Conservation (phyloP, 2,888 invertebrate genomes). For the Caenorhabditis drosophilae region DNA sequence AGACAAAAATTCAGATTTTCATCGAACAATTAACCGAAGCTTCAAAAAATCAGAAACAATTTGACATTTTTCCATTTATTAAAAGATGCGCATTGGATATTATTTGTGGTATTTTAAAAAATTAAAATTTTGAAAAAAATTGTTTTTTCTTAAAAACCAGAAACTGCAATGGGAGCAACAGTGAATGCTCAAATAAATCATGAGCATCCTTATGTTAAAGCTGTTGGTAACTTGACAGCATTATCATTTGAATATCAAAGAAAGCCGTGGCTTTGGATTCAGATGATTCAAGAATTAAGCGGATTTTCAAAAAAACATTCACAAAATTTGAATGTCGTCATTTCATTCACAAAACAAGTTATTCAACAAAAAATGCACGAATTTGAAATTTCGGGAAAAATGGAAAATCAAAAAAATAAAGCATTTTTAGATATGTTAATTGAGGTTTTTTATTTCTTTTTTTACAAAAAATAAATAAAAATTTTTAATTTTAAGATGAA, state of each 20-base stretch:
- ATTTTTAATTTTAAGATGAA: conserved; percentile 66
- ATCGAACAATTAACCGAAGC: conserved; percentile 34
- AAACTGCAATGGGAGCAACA: conserved; percentile 64
- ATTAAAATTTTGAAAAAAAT: background rate
- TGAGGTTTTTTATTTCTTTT: no score
- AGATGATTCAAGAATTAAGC: conserved; percentile 75
- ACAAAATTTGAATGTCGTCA: conserved; percentile 44
- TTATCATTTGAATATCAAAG: conserved; percentile 48
- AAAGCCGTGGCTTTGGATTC: conserved; percentile 74
- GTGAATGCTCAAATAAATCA: conserved; percentile 55
- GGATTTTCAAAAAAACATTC: conserved; percentile 66
- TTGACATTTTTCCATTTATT: conserved; percentile 72
- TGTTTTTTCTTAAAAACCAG: conserved; percentile 49
- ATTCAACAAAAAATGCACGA: conserved; percentile 18
- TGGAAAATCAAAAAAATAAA: conserved; percentile 26
- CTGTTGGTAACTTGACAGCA: conserved; percentile 51
- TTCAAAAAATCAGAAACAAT: conserved; percentile 39
- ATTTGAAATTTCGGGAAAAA: conserved; percentile 14
- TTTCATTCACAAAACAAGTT: conserved; percentile 50
- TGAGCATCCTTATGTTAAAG: conserved; percentile 55
- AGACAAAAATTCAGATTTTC: conserved; percentile 33
- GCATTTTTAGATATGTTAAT: conserved; percentile 72
- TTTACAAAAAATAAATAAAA: background rate
- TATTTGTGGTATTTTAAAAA: conserved; percentile 56
- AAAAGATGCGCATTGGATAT: conserved; percentile 73